Evolutionary conservation across 1,140 invertebrate genomes (phyloP), one percentile per base, ranked within the genome.

Genomic region (Heliconius nattereri): DNA sequence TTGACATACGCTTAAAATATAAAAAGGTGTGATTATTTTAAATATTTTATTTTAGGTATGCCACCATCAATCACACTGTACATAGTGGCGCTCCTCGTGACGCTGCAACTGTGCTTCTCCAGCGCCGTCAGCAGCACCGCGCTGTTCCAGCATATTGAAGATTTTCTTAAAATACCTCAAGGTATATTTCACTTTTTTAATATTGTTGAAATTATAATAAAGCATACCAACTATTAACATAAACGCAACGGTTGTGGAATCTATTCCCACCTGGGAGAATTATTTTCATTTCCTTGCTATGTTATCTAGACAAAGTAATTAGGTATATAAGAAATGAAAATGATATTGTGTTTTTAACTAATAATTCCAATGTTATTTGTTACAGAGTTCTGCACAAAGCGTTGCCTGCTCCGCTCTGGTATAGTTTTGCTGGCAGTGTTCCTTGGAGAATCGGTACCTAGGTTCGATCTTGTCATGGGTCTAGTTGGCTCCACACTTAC

Each of bases 381-480:
- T 66, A 26, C 92, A 99, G 98, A 95, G 54, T 98, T 99, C 86
- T 96, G 96, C 75, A 95, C 96, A 90, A 97, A 97, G 87, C 95
- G 98, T 9, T 97, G 97, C 76, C 89, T 97, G 1, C 90, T 98
- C 26, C 95, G 98, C 54, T 97, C 97, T 2, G 88, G 94, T 1
- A 92, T 98, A 2, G 95, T 98, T 19, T 95, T 96, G 0, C 80
- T 97, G 1, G 96, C 97, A 0, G 96, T 98, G 7, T 96, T 98
- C 26, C 93, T 98, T 7, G 98, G 96, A 0, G 97, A 98, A 93
- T 96, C 97, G 6, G 96, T 99, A 1, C 98, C 98, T 0, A 95
- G 97, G 82, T 99, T 99, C 88, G 98, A 98, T 81, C 95, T 98
- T n/a, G 96, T 99, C 3, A 97, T 99, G 96, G 96, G 98, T 37